Evolutionary conservation across 2,113 vertebrate genomes (phyloP), one percentile per base, ranked within the genome.

Genomic region (Aegithalos caudatus): DNA sequence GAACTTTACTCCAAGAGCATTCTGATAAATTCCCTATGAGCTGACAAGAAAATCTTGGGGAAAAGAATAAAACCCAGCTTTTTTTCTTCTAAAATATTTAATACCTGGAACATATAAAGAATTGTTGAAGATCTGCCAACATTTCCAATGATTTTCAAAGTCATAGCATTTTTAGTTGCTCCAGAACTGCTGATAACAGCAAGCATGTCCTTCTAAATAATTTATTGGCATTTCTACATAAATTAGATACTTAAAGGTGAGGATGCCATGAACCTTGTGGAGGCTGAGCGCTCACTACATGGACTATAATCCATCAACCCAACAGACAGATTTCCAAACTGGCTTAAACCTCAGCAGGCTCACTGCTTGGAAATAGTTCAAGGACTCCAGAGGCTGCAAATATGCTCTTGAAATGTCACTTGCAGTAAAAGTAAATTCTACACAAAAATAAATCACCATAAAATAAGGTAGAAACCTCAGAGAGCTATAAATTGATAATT

Each of bases 231-330:
- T 95, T 96, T 97, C 94, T 94, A 92, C 96, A 83, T 94, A 97
- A 97, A 97, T 95, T 92, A 97, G 92, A 86, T 89, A 65, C 94
- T 96, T 83, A 71, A 96, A 86, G 92, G 95, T 88, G 95, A 97
- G 86, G 96, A 92, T 88, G 90, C 67, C 72, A 48, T 64, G 94
- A 97, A 95, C 97, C 66, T 76, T 24, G 33, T 25, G 86, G 96
- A 86, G 47, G 65, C 92, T 80, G 93, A 92, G 81, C 54, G 77
- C 92, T 95, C 79, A 54, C 92, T 64, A 64, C 17, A 40, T 53
- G 51, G 76, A 60, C 14, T 54, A 33, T 56, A 76, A 97, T 96
- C 89, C 90, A 93, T 95, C 92, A 97, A 65, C 2, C 9, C 25
- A 88, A 89, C 60, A 42, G 88, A 96, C 74, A 81, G 86, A 78